Evolutionary conservation across 2,797 vertebrate species (phyloP).

Genomic region (Onychomys arenicola): DNA sequence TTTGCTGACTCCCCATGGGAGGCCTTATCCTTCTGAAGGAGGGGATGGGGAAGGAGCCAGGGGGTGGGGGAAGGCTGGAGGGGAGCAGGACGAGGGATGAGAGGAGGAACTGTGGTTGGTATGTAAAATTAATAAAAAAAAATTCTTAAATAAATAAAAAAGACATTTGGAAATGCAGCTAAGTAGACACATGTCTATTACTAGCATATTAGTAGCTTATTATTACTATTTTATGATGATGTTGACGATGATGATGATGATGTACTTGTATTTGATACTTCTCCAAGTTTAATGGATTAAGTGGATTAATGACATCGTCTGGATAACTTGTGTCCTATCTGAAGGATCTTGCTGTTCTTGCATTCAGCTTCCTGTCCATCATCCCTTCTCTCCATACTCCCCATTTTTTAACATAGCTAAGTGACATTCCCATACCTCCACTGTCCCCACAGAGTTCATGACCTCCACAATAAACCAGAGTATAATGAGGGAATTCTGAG

Average conservation of each 20-base stretch:
- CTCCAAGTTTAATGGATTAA: neutral
- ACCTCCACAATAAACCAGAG: neutral
- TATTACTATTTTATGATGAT: neutral
- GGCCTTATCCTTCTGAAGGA: too few relatives aligned
- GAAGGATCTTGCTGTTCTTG: neutral
- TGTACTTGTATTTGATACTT: neutral
- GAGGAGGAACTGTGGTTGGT: too few relatives aligned
- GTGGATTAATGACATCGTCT: neutral
- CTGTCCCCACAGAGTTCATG: neutral
- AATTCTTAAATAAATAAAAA: too few relatives aligned
- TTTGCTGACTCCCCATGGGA: too few relatives aligned
- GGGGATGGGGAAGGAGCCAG: too few relatives aligned
- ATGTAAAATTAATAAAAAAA: too few relatives aligned
- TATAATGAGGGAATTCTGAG: neutral
- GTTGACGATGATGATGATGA: too few relatives aligned
- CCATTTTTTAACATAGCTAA: neutral
- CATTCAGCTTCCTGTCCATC: neutral
- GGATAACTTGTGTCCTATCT: neutral
- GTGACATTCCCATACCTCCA: neutral
- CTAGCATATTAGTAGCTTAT: neutral
- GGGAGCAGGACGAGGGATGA: too few relatives aligned
- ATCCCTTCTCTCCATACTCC: neutral
- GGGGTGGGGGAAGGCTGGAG: too few relatives aligned
- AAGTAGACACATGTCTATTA: neutral
- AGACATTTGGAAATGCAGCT: conserved; percentile 18